These are phyloP conservation scores for Takifugu bimaculatus DNA, from an alignment of 2,113 vertebrate species.

Conservation along the genomic window DNA sequence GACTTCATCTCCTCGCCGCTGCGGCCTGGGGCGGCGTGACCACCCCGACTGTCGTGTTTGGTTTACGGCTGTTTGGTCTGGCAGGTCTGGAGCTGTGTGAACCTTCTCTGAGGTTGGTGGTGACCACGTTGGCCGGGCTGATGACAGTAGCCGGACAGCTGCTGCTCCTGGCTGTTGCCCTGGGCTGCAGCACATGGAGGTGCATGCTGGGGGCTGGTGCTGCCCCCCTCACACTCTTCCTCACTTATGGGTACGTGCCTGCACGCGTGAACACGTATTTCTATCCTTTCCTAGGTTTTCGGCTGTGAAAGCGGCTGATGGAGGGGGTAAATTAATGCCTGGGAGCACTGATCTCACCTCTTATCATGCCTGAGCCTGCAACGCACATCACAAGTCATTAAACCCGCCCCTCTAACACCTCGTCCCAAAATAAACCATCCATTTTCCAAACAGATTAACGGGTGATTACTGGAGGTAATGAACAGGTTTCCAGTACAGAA, in stretches of 20 bases:
- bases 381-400: no score
- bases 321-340: neutral
- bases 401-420: neutral
- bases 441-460: constrained; percentile 32
- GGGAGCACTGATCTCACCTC: neutral
- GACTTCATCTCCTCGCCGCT: neutral
- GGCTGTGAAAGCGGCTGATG: neutral
- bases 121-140: constrained; percentile 79
- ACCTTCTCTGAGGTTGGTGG: constrained; percentile 79
- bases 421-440: constrained; percentile 11
- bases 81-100: constrained; percentile 87
- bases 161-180: constrained; percentile 82
- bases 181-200: constrained; percentile 84
- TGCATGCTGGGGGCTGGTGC: constrained; percentile 81
- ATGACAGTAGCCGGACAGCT: constrained; percentile 81
- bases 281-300: neutral
- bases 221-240: constrained; percentile 81
- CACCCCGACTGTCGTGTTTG: no score
- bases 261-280: neutral
- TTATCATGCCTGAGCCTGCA: neutral
- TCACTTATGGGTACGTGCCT: constrained; percentile 78
- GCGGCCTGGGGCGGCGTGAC: no score
- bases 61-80: no score
- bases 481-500: constrained; percentile 27
- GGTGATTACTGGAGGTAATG: constrained; percentile 25